Evolutionary conservation across 2,888 invertebrate genomes (phyloP), one percentile per base, ranked within the genome.

Genomic region (Trichopria drosophilae): DNA sequence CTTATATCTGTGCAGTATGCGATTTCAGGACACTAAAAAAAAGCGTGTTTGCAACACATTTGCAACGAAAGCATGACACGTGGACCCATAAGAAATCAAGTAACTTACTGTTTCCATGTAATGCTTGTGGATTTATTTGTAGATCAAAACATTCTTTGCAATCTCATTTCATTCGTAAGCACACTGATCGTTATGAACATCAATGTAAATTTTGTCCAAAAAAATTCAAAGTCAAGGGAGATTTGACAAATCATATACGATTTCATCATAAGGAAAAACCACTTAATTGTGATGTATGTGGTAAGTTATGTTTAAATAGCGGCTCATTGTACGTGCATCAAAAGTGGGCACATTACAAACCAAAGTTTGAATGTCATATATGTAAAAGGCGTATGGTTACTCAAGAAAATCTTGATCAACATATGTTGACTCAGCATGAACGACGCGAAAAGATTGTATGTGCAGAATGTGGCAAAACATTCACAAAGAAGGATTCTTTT

Each of bases 211-310:
- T 69, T 24, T 75, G 75, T 32, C 35, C 63, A 0, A 75, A 73
- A 40, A 69, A 71, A 39, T 75, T 75, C 57, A 75, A 75, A 34
- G 74, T 75, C 19, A 75, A 75, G 37, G 75, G 75, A 2, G 75
- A 75, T 29, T 57, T 75, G 10, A 75, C 75, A 3, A 74, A 74
- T 29, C 75, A 75, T 57, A 60, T 75, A 4, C 59, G 75, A 3
- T 75, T 75, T 36, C 73, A 75, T 42, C 75, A 75, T 35, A 73
- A 72, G 16, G 75, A 75, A 41, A 73, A 69, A n/a, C 76, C 75
- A 1, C 55, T 74, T 0, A 68, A 67, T 13, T 76, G 76, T 55
- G 70, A 74, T 51, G 67, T 74, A 0, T 76, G 76, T 41, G 74
- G 74, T 6, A 56, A 53, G 12, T 48, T 69, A 0, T 75, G 76